phyloP scores from a whole-genome alignment of 2,797 vertebrate genomes.

The Denticeps clupeoides region DNA sequence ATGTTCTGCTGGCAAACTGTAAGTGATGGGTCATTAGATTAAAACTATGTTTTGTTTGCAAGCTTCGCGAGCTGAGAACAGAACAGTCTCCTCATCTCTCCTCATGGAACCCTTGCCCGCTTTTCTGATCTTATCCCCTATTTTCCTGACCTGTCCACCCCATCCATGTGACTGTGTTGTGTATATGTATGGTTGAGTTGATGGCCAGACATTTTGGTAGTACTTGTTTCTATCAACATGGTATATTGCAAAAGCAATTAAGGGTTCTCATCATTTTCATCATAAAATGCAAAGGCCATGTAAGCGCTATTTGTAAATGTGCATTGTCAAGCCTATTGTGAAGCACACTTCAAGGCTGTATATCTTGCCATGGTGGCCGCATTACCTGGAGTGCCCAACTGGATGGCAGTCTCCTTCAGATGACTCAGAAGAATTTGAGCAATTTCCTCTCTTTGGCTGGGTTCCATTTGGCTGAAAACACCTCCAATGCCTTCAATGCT shows the following conservation, averaged over 20 bases:
- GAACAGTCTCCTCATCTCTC: too few relatives aligned
- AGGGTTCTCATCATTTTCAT: too few relatives aligned
- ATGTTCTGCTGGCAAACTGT: conserved; percentile 28
- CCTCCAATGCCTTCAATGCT: conserved; percentile 30
- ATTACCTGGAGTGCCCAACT: conserved; percentile 23
- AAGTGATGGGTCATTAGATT: background rate
- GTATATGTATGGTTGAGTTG: too few relatives aligned
- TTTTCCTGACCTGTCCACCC: too few relatives aligned
- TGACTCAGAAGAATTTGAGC: conserved; percentile 17
- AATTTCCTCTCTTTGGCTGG: conserved; percentile 2
- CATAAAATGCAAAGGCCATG: background rate
- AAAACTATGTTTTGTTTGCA: background rate
- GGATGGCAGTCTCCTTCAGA: conserved; percentile 8
- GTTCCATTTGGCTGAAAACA: conserved; percentile 9
- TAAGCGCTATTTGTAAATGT: background rate
- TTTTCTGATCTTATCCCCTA: too few relatives aligned
- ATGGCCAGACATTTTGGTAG: too few relatives aligned
- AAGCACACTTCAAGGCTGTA: background rate
- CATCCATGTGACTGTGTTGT: too few relatives aligned
- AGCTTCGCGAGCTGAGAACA: background rate
- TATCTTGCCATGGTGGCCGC: too few relatives aligned
- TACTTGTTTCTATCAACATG: too few relatives aligned
- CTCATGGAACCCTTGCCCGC: too few relatives aligned
- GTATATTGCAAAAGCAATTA: too few relatives aligned
- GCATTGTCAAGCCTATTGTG: background rate